These are phyloP conservation scores for Epinephelus fuscoguttatus DNA, from an alignment of 2,113 vertebrate species.

Conservation along the genomic window DNA sequence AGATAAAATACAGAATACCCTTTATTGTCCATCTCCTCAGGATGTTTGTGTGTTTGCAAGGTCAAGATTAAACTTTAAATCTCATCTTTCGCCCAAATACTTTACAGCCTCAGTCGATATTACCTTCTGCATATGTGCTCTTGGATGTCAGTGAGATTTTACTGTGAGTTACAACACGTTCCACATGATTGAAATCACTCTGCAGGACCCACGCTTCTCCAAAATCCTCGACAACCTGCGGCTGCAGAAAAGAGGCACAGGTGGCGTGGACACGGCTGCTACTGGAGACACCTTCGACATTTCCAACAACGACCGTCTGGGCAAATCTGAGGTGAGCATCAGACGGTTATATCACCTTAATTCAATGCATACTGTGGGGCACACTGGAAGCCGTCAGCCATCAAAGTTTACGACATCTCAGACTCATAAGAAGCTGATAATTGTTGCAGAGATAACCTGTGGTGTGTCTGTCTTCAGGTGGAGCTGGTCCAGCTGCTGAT, in stretches of 20 bases:
- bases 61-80: too few relatives aligned
- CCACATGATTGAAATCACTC: neutral
- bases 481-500: constrained; percentile 93
- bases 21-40: neutral
- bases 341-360: fast-evolving
- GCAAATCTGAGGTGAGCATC: constrained; percentile 90
- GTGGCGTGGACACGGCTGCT: constrained; percentile 92
- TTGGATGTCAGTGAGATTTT: neutral
- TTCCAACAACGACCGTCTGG: constrained; percentile 94
- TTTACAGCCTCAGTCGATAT: neutral
- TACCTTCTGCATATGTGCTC: neutral
- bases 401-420: neutral
- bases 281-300: constrained; percentile 92
- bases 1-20: neutral
- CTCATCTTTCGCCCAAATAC: too few relatives aligned
- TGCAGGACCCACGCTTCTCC: constrained; percentile 90
- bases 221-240: constrained; percentile 93
- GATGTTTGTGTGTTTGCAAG: neutral
- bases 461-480: constrained; percentile 80
- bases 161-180: neutral
- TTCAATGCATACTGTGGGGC: too few relatives aligned
- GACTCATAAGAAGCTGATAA: neutral
- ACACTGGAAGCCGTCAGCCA: too few relatives aligned
- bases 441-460: neutral
- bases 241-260: constrained; percentile 94